Evolutionary conservation across 2,113 vertebrate species (phyloP).

Genomic region (Panthera tigris): DNA sequence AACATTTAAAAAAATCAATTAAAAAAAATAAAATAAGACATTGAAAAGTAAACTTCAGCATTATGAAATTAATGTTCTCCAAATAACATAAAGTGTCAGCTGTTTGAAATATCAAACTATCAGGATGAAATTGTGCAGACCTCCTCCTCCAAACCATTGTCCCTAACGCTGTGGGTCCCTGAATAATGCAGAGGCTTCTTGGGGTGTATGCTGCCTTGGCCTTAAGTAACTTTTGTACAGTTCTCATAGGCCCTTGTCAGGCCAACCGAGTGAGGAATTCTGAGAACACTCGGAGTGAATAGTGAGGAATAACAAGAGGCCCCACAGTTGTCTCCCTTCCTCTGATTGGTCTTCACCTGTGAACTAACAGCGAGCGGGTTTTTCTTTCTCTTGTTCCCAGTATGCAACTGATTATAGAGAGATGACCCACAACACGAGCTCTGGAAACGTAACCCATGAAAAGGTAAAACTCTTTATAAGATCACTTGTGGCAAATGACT

Average conservation of each 20-base stretch:
- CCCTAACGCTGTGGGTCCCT: not conserved
- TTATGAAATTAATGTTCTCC: constrained; percentile 3
- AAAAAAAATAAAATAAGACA: not conserved
- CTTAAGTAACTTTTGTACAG: not conserved
- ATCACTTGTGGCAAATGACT: not conserved
- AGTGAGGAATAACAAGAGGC: not conserved
- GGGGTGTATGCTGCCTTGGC: not conserved
- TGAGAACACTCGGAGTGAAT: not conserved
- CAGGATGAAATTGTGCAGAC: not conserved
- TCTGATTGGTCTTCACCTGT: not conserved
- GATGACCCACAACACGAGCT: constrained; percentile 85
- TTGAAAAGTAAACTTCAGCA: not conserved
- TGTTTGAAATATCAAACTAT: not conserved
- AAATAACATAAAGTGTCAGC: not conserved
- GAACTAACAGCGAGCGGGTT: not conserved
- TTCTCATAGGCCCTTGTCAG: not conserved
- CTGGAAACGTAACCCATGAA: constrained; percentile 88
- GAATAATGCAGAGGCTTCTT: not conserved
- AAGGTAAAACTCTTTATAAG: constrained; percentile 87
- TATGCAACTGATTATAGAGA: constrained; percentile 92
- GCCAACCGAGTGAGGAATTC: not conserved
- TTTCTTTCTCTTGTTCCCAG: constrained; percentile 80
- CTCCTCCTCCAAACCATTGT: not conserved
- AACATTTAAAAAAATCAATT: no score
- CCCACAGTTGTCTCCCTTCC: not conserved